These are phyloP conservation scores for Laticauda laticaudata DNA, from an alignment of 2,113 vertebrate species.

Conservation along the genomic window DNA sequence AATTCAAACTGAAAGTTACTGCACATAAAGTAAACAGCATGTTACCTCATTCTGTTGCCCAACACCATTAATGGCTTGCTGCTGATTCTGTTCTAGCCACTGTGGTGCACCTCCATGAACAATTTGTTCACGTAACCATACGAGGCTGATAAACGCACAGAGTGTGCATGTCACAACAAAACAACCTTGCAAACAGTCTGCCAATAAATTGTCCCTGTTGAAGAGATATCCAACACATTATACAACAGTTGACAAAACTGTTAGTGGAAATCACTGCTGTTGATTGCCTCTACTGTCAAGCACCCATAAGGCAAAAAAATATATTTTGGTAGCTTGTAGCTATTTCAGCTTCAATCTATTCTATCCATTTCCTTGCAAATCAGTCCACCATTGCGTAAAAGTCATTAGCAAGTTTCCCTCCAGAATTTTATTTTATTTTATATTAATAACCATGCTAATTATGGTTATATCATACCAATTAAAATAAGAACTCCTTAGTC, in stretches of 20 bases:
- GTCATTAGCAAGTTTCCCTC: background rate
- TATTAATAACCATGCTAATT: background rate
- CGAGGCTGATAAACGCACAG: slow-evolving; percentile 97
- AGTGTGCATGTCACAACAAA: slow-evolving; percentile 96
- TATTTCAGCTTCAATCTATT: background rate
- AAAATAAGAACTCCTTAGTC: background rate
- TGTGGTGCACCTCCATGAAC: slow-evolving; percentile 92
- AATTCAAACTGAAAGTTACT: background rate
- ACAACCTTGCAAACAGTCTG: slow-evolving; percentile 95
- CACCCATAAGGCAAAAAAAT: background rate
- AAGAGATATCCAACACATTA: slow-evolving; percentile 17
- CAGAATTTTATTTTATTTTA: background rate
- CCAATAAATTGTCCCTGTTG: slow-evolving; percentile 90
- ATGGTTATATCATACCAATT: background rate
- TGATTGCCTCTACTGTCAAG: background rate
- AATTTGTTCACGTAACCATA: slow-evolving; percentile 96
- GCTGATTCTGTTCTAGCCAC: slow-evolving; percentile 90
- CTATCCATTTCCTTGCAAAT: background rate
- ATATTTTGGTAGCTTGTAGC: background rate
- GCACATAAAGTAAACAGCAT: background rate
- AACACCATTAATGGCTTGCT: slow-evolving; percentile 80
- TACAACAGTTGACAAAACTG: background rate
- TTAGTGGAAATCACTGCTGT: background rate
- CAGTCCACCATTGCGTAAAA: background rate
- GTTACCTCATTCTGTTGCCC: slow-evolving; percentile 86